Conservation (phyloP, 2,797 vertebrate species). For the Poecilia velifera region DNA sequence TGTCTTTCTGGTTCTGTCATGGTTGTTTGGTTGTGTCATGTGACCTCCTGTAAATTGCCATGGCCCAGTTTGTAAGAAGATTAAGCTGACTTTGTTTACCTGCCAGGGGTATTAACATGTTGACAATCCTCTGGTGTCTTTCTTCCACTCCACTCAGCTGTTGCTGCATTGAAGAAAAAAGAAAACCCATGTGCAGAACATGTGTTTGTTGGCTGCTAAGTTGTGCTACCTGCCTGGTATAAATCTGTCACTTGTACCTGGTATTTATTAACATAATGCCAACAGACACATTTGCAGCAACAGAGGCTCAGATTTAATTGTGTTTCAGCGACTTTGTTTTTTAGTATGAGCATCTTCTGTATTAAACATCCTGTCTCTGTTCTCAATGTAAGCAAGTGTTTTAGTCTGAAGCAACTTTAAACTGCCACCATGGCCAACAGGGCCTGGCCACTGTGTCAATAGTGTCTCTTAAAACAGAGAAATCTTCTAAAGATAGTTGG, state of each 20-base stretch:
- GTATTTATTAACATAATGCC: not conserved
- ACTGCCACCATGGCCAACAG: too few species aligned
- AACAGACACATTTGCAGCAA: not conserved
- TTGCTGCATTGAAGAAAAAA: not conserved
- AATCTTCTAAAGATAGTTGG: too few species aligned
- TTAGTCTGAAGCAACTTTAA: not conserved
- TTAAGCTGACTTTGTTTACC: constrained; percentile 51
- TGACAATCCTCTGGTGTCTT: constrained; percentile 41
- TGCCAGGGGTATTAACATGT: constrained; percentile 57
- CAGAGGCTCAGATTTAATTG: not conserved
- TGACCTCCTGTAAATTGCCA: constrained; percentile 29
- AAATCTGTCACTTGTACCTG: not conserved
- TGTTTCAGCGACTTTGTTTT: not conserved
- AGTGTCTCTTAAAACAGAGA: too few species aligned
- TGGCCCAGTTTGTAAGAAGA: constrained; percentile 18
- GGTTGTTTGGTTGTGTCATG: not conserved
- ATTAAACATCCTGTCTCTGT: not conserved
- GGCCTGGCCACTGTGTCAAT: too few species aligned
- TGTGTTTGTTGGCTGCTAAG: not conserved
- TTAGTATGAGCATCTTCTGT: not conserved
- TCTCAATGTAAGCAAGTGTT: not conserved
- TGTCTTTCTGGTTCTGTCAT: not conserved
- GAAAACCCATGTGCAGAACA: not conserved
- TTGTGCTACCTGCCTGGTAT: not conserved
- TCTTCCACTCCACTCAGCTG: constrained; percentile 14